Conservation (phyloP, 2,797 vertebrate genomes). For the Brachymystax lenok region DNA sequence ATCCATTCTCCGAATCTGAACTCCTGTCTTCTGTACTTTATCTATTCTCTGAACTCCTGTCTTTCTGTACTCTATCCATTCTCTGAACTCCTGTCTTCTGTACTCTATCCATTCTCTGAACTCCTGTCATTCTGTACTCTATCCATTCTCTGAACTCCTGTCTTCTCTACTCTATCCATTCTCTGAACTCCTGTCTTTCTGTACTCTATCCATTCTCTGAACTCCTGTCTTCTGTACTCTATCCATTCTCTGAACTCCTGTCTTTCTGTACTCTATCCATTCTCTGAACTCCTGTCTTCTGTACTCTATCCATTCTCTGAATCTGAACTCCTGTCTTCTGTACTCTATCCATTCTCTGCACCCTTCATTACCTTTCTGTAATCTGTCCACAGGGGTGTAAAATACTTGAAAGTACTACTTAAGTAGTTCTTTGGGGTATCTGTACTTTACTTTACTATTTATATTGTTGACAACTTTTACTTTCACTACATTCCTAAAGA, state of each 20-base stretch:
- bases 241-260: conserved; percentile 29
- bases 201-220: conserved; percentile 50
- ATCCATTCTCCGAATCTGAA: too few species aligned
- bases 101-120: conserved; percentile 43
- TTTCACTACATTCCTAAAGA: too few species aligned
- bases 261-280: conserved; percentile 56
- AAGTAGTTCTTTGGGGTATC: too few species aligned
- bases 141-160: conserved; percentile 40
- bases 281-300: conserved; percentile 2
- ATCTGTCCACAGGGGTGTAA: too few species aligned
- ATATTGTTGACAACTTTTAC: too few species aligned
- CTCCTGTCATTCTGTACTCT: conserved; percentile 21
- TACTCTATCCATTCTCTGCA: conserved; percentile 48
- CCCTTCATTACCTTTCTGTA: neutral
- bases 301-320: too few species aligned
- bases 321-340: conserved; percentile 30
- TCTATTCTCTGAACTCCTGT: too few species aligned
- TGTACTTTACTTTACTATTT: too few species aligned
- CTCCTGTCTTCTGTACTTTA: too few species aligned
- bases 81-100: too few species aligned
- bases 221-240: neutral
- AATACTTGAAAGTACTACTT: too few species aligned
- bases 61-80: too few species aligned
- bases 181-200: conserved; percentile 32
- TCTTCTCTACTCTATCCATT: conserved; percentile 11